Conservation (phyloP, 2,113 vertebrate species). For the Xiphophorus hellerii region DNA sequence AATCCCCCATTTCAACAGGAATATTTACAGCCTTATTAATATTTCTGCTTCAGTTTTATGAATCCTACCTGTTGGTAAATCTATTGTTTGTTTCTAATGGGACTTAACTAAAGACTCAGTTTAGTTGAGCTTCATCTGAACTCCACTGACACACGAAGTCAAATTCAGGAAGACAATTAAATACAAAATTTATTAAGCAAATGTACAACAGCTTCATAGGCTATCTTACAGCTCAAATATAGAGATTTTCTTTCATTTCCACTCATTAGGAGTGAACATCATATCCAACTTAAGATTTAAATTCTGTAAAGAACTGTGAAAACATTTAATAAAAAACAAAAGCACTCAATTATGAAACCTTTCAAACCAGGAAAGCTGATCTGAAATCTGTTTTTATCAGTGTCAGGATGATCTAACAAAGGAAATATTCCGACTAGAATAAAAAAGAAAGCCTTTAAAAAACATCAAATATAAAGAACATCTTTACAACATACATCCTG, state of each 20-base stretch:
- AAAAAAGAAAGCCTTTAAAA: neutral
- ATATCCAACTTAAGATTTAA: constrained; percentile 62
- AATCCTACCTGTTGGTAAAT: too few relatives aligned
- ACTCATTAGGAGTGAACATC: constrained; percentile 70
- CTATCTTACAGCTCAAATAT: constrained; percentile 79
- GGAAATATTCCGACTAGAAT: neutral
- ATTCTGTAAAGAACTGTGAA: constrained; percentile 74
- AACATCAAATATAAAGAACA: neutral
- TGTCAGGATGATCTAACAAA: neutral
- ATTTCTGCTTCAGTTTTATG: too few relatives aligned
- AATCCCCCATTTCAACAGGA: too few relatives aligned
- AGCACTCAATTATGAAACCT: constrained; percentile 51
- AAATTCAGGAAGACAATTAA: constrained; percentile 59
- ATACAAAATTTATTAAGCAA: constrained; percentile 84
- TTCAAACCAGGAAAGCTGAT: constrained; percentile 57
- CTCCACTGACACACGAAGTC: neutral
- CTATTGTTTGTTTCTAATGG: too few relatives aligned
- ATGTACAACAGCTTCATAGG: constrained; percentile 81
- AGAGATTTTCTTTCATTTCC: constrained; percentile 66
- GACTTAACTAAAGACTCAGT: neutral
- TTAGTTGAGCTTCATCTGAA: neutral
- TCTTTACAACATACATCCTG: neutral
- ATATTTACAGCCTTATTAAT: too few relatives aligned
- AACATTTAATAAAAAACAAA: constrained; percentile 76
- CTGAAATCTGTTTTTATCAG: constrained; percentile 24